Evolutionary conservation across 1,140 invertebrate genomes (phyloP), one percentile per base, ranked within the genome.

Genomic region (Frieseomelitta varia): DNA sequence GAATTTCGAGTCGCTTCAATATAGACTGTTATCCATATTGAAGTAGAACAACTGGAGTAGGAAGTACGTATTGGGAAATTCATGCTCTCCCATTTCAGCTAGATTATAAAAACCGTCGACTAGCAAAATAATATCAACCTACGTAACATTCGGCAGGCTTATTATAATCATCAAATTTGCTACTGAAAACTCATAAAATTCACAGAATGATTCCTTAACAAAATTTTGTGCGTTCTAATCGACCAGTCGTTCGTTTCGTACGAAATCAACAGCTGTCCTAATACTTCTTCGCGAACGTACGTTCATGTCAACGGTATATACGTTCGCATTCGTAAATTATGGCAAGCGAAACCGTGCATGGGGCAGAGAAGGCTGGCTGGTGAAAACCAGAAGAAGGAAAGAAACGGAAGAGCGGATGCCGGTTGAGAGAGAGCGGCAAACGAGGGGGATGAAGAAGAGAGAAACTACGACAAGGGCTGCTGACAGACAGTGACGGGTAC

Each of bases 401-500:
- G 17, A n/a, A n/a, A 63, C 75, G 56, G 17, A 27, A 19, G 34
- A 30, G 27, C 3, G 8, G 79, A 78, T 30, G 71, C 53, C 58
- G 80, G 84, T 69, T 39, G 34, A 58, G 73, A 84, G 53, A 34
- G 30, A 56, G 68, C 68, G 72, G 30, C 56, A 73, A 68, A 74
- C 61, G 65, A 86, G 85, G 65, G 86, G 78, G 85, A 85, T 87
- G 87, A 92, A 91, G 85, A 90, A 91, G 88, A 91, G 86, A 90
- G 87, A 91, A 85, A 88, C 84, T 82, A 75, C 84, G 89, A 91
- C 88, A 90, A 87, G 91, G 89, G 88, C 86, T 92, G 89, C 89
- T 93, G 93, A 93, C 91, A 92, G 93, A 93, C 93, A 93, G 91
- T 93, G 93, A 93, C 90, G 90, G 90, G 91, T 90, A 91, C 90